Conservation (phyloP, 1,140 invertebrate species). For the Aphelinus atriplicis region DNA sequence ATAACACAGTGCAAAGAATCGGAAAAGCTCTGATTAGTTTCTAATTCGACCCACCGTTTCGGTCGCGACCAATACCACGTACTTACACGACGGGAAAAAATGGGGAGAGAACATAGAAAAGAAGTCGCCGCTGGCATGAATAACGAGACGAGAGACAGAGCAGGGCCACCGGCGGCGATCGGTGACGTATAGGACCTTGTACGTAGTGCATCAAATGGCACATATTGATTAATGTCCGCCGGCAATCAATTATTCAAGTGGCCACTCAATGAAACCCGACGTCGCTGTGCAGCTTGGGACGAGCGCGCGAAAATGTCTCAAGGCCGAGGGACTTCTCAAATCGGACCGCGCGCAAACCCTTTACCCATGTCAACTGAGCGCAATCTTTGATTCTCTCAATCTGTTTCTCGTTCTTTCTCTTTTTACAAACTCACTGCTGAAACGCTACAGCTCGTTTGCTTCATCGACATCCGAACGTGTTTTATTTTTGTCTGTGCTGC, state of each 20-base stretch:
- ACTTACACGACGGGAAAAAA: too few relatives aligned
- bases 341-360: neutral
- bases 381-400: neutral
- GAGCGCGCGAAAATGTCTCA: conserved; percentile 1
- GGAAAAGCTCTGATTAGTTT: conserved; percentile 2
- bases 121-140: too few relatives aligned
- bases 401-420: neutral
- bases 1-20: neutral
- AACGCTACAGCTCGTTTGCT: too few relatives aligned
- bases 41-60: too few relatives aligned
- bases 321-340: neutral
- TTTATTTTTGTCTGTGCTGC: too few relatives aligned
- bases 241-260: conserved; percentile 30
- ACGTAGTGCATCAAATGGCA: conserved; percentile 5
- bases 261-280: conserved; percentile 9
- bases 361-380: neutral
- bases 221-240: conserved; percentile 22
- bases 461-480: too few relatives aligned
- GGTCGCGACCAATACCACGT: too few relatives aligned
- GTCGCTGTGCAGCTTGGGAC: conserved; percentile 3
- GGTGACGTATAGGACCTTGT: conserved; percentile 3
- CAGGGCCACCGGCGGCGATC: neutral
- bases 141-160: too few relatives aligned
- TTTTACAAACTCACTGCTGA: too few relatives aligned
- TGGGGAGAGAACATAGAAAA: too few relatives aligned